Conservation (phyloP, 2,113 vertebrate species). For the Gavialis gangeticus region DNA sequence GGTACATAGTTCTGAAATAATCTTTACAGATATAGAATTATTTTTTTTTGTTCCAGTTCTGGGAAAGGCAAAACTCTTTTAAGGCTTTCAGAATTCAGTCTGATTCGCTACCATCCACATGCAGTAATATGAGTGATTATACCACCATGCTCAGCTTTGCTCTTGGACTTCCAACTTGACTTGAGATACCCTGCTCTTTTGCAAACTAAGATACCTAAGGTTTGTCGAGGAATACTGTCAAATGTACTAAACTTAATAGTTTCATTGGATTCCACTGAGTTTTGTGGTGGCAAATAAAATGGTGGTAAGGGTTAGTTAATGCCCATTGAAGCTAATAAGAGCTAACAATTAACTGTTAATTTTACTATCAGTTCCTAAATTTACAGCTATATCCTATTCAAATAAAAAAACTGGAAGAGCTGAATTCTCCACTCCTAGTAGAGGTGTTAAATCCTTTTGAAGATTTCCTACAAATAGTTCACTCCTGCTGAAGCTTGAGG, state of each 20-base stretch:
- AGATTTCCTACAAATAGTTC: too few relatives aligned
- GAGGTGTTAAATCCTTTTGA: too few relatives aligned
- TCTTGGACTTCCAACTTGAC: constrained; percentile 15
- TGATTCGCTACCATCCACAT: constrained; percentile 32
- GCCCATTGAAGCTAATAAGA: background rate
- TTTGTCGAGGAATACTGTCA: background rate
- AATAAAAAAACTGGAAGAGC: background rate
- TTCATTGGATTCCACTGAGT: background rate
- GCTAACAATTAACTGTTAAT: background rate
- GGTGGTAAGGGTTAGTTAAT: too few relatives aligned
- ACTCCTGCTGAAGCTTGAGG: too few relatives aligned
- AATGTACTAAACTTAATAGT: background rate
- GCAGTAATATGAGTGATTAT: constrained; percentile 40
- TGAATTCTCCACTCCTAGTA: background rate
- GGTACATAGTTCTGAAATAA: background rate
- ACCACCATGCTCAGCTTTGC: constrained; percentile 22
- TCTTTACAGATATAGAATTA: constrained; percentile 22
- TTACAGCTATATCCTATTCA: background rate
- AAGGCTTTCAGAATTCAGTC: constrained; percentile 7
- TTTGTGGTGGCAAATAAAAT: background rate
- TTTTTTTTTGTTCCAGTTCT: background rate
- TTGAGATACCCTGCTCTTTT: constrained; percentile 8
- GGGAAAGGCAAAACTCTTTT: constrained; percentile 2
- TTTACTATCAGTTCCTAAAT: background rate
- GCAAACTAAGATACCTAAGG: background rate